These are phyloP conservation scores for Drosophila ezoana DNA, from an alignment of 2,888 invertebrate species.

Conservation along the genomic window DNA sequence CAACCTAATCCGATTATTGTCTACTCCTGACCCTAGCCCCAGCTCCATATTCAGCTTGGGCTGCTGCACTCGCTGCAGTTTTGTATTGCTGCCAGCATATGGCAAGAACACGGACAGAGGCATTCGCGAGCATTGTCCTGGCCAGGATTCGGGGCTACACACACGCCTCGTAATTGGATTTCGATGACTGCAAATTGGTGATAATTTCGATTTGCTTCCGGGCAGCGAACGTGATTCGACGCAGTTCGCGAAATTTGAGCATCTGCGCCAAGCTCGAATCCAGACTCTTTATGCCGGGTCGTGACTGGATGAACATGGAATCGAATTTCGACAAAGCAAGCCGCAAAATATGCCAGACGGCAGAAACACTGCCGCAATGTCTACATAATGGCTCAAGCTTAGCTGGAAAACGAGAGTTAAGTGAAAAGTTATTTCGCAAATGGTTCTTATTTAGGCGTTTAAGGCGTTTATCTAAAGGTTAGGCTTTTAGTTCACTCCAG, in stretches of 20 bases:
- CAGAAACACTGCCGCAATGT: neutral
- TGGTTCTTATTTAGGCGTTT: too few relatives aligned
- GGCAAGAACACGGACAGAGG: constrained; percentile 50
- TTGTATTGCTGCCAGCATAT: constrained; percentile 60
- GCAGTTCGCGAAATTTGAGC: constrained; percentile 66
- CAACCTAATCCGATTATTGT: constrained; percentile 74
- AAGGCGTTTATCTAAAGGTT: too few relatives aligned
- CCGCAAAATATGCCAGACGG: constrained; percentile 25
- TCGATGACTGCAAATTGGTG: constrained; percentile 84
- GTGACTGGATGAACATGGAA: constrained; percentile 64
- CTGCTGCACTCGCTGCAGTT: constrained; percentile 54
- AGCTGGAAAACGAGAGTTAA: neutral
- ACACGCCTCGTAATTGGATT: constrained; percentile 81
- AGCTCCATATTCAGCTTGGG: neutral
- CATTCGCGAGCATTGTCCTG: constrained; percentile 50
- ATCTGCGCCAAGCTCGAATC: constrained; percentile 56
- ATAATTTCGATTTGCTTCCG: constrained; percentile 81
- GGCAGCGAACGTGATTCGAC: constrained; percentile 68
- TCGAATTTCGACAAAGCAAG: constrained; percentile 33
- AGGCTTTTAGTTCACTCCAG: too few relatives aligned
- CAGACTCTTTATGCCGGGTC: constrained; percentile 60
- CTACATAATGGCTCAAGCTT: neutral
- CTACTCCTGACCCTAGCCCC: constrained; percentile 19
- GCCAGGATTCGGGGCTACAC: constrained; percentile 31
- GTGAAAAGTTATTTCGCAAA: neutral